phyloP scores from a whole-genome alignment of 2,888 invertebrate species.

The Caenorhabditis auriculariae region DNA sequence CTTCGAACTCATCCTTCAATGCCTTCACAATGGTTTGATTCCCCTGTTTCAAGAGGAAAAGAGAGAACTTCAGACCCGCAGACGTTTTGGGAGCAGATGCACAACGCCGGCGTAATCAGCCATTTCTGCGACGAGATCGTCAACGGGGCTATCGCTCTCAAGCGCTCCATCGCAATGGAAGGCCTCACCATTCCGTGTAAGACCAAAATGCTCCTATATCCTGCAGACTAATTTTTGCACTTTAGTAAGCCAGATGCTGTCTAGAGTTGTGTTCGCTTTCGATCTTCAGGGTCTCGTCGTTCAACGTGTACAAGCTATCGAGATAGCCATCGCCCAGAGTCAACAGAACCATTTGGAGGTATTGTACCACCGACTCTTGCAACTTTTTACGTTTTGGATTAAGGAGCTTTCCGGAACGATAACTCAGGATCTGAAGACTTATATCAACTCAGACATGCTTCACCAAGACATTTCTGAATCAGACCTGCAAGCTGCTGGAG shows the following conservation, averaged over 20 bases:
- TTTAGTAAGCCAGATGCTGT: conserved; percentile 5
- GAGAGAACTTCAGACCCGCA: conserved; percentile 20
- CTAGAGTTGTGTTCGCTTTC: conserved; percentile 16
- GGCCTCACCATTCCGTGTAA: conserved; percentile 1
- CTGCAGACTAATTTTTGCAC: neutral
- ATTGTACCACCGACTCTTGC: no score
- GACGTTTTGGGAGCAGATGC: conserved; percentile 27
- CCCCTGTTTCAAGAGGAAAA: no score
- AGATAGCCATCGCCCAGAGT: conserved; percentile 12
- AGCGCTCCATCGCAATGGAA: conserved; percentile 10
- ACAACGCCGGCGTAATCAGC: conserved; percentile 13
- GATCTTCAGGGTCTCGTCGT: conserved; percentile 17
- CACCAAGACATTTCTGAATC: no score
- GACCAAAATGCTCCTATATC: no score
- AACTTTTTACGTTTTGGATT: no score
- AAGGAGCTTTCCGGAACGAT: no score
- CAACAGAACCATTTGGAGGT: no score
- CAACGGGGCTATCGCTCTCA: conserved; percentile 17
- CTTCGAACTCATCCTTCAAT: no score
- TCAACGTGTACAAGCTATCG: conserved; percentile 27
- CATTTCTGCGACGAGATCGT: conserved; percentile 29
- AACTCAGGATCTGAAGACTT: no score
- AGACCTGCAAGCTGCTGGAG: no score
- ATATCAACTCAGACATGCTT: no score
- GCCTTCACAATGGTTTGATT: no score